A percentile compares a stretch with the other conserved stretches of the same genome.
Evolutionary conservation across 2,888 invertebrate species (phyloP).

Genomic region (Caradrina kadenii): DNA sequence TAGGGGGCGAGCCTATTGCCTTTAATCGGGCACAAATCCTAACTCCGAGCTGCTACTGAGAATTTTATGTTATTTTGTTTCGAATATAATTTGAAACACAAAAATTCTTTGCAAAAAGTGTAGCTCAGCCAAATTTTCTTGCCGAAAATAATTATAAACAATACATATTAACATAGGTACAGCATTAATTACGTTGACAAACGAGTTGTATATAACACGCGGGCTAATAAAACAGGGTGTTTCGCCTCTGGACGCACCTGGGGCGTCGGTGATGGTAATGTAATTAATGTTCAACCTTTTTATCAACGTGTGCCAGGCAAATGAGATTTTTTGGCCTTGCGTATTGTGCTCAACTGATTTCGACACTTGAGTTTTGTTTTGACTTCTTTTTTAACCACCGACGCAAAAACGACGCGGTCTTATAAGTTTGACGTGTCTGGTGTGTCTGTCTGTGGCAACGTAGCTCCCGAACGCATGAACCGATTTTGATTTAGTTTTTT

Average conservation of each 20-base stretch:
- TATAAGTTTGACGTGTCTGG: too few species aligned
- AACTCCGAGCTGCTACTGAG: too few species aligned
- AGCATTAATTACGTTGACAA: slow-evolving; percentile 66
- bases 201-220: slow-evolving; percentile 61
- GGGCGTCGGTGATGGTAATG: slow-evolving; percentile 65
- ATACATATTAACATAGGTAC: slow-evolving; percentile 60
- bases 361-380: slow-evolving; percentile 34
- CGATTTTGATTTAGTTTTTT: too few species aligned
- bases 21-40: too few species aligned
- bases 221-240: slow-evolving; percentile 69
- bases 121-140: slow-evolving; percentile 29
- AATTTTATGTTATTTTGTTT: slow-evolving; percentile 1
- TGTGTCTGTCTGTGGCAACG: too few species aligned
- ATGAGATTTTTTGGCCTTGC: slow-evolving; percentile 53
- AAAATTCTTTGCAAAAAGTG: slow-evolving; percentile 3
- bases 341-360: slow-evolving; percentile 51
- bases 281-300: slow-evolving; percentile 77
- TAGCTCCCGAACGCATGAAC: too few species aligned
- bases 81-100: neutral
- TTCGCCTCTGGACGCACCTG: slow-evolving; percentile 63
- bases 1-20: too few species aligned
- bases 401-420: too few species aligned
- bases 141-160: slow-evolving; percentile 44
- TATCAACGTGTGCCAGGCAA: slow-evolving; percentile 65
- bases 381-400: neutral